phyloP scores from a whole-genome alignment of 2,888 invertebrate genomes.

The Acleris emargana region DNA sequence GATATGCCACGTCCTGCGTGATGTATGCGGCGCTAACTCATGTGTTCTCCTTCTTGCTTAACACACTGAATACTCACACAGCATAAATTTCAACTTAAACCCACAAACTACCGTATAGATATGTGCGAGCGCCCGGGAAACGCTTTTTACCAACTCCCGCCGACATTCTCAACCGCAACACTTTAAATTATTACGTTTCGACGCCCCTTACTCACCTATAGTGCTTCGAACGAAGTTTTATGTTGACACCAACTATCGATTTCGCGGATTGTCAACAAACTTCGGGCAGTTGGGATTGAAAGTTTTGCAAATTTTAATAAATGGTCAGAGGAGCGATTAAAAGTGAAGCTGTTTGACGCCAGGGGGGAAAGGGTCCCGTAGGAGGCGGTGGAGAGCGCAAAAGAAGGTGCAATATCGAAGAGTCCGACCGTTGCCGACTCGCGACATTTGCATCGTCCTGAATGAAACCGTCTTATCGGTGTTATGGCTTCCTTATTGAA shows the following conservation, averaged over 20 bases:
- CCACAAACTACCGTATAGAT: slow-evolving; percentile 67
- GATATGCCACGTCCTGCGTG: slow-evolving; percentile 73
- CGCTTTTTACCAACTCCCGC: slow-evolving; percentile 70
- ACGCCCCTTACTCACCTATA: slow-evolving; percentile 51
- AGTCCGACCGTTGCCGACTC: slow-evolving; percentile 59
- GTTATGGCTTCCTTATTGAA: slow-evolving; percentile 60
- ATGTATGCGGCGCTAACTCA: slow-evolving; percentile 72
- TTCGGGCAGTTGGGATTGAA: slow-evolving; percentile 45
- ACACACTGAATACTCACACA: slow-evolving; percentile 65
- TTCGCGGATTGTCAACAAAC: slow-evolving; percentile 44
- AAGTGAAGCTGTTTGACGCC: slow-evolving; percentile 66
- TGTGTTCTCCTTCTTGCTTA: slow-evolving; percentile 70
- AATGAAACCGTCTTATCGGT: slow-evolving; percentile 65
- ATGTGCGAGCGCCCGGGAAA: slow-evolving; percentile 69
- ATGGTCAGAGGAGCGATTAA: slow-evolving; percentile 69
- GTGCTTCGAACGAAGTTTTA: slow-evolving; percentile 58
- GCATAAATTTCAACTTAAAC: slow-evolving; percentile 76
- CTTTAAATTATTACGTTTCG: slow-evolving; percentile 71
- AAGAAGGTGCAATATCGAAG: slow-evolving; percentile 67
- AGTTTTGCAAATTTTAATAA: slow-evolving; percentile 66
- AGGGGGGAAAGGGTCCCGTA: slow-evolving; percentile 43
- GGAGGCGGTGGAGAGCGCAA: slow-evolving; percentile 41
- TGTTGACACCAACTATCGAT: slow-evolving; percentile 46
- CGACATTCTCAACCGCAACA: slow-evolving; percentile 63
- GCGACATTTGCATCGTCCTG: slow-evolving; percentile 71